Conservation (phyloP, 2,113 vertebrate species). For the Hirundichthys speculiger region DNA sequence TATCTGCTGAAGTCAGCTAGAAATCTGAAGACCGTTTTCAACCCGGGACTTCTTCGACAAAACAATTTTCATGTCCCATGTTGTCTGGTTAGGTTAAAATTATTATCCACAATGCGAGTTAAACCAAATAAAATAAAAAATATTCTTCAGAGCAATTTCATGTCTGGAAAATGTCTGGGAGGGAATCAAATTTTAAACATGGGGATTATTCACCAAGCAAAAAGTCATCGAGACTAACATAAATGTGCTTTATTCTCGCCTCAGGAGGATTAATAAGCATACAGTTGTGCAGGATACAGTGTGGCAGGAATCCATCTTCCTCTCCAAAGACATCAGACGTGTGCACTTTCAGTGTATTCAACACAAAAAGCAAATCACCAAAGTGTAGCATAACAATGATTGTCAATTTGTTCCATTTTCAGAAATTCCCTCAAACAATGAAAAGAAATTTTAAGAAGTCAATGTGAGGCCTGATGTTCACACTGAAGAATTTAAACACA, state of each 20-base stretch:
- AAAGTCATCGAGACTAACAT: slow-evolving; percentile 36
- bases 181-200: neutral
- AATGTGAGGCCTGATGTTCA: slow-evolving; percentile 14
- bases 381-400: slow-evolving; percentile 70
- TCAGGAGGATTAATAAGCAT: slow-evolving; percentile 70
- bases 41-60: neutral
- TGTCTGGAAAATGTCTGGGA: neutral
- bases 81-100: too few species aligned
- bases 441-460: slow-evolving; percentile 7
- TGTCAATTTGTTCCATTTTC: slow-evolving; percentile 73
- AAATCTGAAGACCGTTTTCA: too few species aligned
- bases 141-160: too few species aligned
- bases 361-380: slow-evolving; percentile 68
- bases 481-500: slow-evolving; percentile 12
- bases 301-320: slow-evolving; percentile 67
- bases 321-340: slow-evolving; percentile 27
- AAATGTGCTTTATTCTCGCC: slow-evolving; percentile 82
- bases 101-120: too few species aligned
- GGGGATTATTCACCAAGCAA: slow-evolving; percentile 9
- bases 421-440: slow-evolving; percentile 44
- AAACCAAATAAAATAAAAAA: too few species aligned
- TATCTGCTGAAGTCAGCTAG: slow-evolving; percentile 20
- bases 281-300: slow-evolving; percentile 82
- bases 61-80: too few species aligned
- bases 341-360: slow-evolving; percentile 16